Base-by-base conservation (phyloP, 2,888 invertebrate genomes). In the Amiota communis region DNA sequence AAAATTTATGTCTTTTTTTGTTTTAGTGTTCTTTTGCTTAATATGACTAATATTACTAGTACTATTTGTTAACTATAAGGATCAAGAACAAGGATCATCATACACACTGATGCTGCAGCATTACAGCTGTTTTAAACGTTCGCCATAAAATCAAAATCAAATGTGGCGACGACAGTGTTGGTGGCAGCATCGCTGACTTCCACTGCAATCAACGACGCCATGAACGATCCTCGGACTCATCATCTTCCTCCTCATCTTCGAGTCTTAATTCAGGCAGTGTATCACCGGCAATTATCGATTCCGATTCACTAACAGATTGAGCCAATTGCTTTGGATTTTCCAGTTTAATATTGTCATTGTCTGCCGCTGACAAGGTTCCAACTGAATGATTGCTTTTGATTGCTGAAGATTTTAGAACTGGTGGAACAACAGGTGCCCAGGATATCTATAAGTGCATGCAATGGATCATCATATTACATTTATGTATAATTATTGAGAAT, bases 191-290 rank as follows among this genome's bases (percentile, higher is more conserved):
- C 53, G 64, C 10, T 13, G 11, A 75, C 69, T 67, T 76, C 48
- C 76, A 77, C 73, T 71, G 65, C 75, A 83, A 92, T 92, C 94
- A 96, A 95, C 97, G 96, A 78, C 97, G 92, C 97, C 97, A 97
- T 46, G 96, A 96, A 79, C 97, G 92, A 82, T 95, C 94, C 88
- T 95, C 95, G 59, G 95, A 94, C 77, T 94, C 94, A 63, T 97
- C 97, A 69, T 97, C 97, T 76, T 97, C 97, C 85, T 97, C 95
- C 81, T 94, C 94, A 82, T 94, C 95, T 82, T 95, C 95, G 12
- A 97, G 92, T 20, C 95, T 92, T 71, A 94, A 90, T 84, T 95
- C 93, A 79, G 93, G 93, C 72, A 92, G 79, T 63, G 87, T 87
- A 74, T 89, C 89, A 64, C 81, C 86, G 68, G 88, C 86, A 72